Evolutionary conservation across 2,888 invertebrate genomes (phyloP).

Genomic region (Eremobia ochroleuca): DNA sequence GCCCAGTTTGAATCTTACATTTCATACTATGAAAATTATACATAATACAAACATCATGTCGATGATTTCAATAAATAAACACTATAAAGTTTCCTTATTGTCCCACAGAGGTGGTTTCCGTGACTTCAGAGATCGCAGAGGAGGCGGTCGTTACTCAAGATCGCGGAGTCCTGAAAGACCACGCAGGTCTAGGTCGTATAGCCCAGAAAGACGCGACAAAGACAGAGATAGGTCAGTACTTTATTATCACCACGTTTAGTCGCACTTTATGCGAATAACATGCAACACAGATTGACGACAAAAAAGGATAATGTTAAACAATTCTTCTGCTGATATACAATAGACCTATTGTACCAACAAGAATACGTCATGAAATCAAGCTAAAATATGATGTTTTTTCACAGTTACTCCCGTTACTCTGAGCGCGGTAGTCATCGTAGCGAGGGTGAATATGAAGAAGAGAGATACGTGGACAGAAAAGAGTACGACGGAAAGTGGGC

Average conservation of each 20-base stretch:
- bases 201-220: slow-evolving; percentile 87
- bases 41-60: background rate
- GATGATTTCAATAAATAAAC: background rate
- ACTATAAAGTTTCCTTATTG: background rate
- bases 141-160: slow-evolving; percentile 90
- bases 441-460: slow-evolving; percentile 90
- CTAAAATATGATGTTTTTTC: slow-evolving; percentile 34
- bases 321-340: background rate
- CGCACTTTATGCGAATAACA: background rate
- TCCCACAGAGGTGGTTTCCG: slow-evolving; percentile 89
- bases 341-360: background rate
- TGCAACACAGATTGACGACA: too few relatives aligned
- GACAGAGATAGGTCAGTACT: slow-evolving; percentile 86
- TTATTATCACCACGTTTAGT: background rate
- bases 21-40: background rate
- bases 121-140: slow-evolving; percentile 93
- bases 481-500: slow-evolving; percentile 93
- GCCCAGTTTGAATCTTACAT: background rate
- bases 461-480: slow-evolving; percentile 91
- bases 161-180: slow-evolving; percentile 91
- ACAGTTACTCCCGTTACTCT: slow-evolving; percentile 87
- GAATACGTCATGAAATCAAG: background rate
- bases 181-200: slow-evolving; percentile 88
- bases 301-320: background rate
- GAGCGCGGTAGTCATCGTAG: slow-evolving; percentile 89